Percentiles rank a stretch among this genome's conserved stretches.
phyloP scores from a whole-genome alignment of 2,888 invertebrate genomes.

The Trissolcus japonicus region DNA sequence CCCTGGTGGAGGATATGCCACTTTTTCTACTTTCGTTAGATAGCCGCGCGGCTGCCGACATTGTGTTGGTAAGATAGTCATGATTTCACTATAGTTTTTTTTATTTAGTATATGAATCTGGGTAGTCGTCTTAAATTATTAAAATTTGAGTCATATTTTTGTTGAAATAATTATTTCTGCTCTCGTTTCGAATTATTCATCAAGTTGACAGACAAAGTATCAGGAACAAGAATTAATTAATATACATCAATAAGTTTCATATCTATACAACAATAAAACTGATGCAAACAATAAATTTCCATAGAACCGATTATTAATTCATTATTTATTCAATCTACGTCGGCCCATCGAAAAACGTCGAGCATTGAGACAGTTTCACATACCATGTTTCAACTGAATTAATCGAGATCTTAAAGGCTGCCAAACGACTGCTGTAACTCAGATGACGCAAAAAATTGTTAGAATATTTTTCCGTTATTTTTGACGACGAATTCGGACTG shows the following conservation, averaged over 20 bases:
- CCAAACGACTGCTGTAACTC: conserved; percentile 40
- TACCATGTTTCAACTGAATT: conserved; percentile 15
- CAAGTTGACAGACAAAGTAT: no score
- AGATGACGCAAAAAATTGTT: conserved; percentile 26
- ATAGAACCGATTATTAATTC: background rate
- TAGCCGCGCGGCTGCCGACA: no score
- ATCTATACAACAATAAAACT: background rate
- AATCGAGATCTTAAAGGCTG: conserved; percentile 7
- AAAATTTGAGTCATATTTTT: no score
- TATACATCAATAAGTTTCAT: background rate
- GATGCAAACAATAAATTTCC: background rate
- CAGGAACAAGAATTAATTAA: no score
- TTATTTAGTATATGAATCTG: no score
- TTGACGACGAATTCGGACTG: conserved; percentile 34
- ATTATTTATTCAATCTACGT: background rate
- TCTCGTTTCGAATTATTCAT: no score
- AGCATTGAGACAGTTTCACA: conserved; percentile 8
- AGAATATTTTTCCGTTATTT: conserved; percentile 21
- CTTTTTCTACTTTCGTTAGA: no score
- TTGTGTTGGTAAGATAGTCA: no score
- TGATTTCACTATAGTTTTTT: no score
- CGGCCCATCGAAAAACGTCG: conserved; percentile 11
- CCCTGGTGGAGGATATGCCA: no score
- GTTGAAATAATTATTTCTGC: no score
- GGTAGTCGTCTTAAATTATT: no score